Evolutionary conservation across 2,888 invertebrate species (phyloP).

Genomic region (Drosophila heteroneura): DNA sequence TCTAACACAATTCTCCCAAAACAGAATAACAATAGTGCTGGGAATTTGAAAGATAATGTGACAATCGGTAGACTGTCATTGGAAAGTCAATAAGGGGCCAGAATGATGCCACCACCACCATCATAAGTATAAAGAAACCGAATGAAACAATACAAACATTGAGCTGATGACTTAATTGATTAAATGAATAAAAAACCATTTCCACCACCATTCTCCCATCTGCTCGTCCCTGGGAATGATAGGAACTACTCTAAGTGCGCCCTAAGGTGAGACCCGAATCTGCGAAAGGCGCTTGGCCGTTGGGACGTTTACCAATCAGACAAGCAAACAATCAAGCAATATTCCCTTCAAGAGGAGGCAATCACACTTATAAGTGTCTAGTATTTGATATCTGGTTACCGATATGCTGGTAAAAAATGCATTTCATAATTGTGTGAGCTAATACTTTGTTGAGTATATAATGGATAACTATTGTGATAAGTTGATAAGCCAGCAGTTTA

Average conservation of each 20-base stretch:
- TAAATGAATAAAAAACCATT: conserved; percentile 80
- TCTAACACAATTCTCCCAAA: conserved; percentile 24
- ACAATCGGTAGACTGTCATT: conserved; percentile 68
- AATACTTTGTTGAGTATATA: conserved; percentile 2
- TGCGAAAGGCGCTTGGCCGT: conserved; percentile 12
- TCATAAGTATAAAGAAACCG: conserved; percentile 9
- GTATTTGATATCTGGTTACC: conserved; percentile 46
- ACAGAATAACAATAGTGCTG: conserved; percentile 29
- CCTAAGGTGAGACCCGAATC: conserved; percentile 52
- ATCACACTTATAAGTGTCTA: conserved; percentile 36
- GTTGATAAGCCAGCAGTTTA: not conserved
- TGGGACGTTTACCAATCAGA: conserved; percentile 61
- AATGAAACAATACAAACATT: conserved; percentile 66
- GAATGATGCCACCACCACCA: conserved; percentile 40
- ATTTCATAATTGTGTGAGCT: conserved; percentile 28
- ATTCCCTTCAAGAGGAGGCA: conserved; percentile 51
- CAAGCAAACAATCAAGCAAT: conserved; percentile 66
- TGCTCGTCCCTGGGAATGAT: conserved; percentile 40
- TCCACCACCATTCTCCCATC: conserved; percentile 40
- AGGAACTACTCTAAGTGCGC: conserved; percentile 9
- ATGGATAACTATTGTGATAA: not conserved
- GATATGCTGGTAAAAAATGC: conserved; percentile 54
- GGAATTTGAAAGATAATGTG: conserved; percentile 67
- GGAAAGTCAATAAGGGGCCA: conserved; percentile 64
- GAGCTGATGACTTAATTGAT: conserved; percentile 83